Conservation (phyloP, 2,888 invertebrate species). For the Allacma fusca region DNA sequence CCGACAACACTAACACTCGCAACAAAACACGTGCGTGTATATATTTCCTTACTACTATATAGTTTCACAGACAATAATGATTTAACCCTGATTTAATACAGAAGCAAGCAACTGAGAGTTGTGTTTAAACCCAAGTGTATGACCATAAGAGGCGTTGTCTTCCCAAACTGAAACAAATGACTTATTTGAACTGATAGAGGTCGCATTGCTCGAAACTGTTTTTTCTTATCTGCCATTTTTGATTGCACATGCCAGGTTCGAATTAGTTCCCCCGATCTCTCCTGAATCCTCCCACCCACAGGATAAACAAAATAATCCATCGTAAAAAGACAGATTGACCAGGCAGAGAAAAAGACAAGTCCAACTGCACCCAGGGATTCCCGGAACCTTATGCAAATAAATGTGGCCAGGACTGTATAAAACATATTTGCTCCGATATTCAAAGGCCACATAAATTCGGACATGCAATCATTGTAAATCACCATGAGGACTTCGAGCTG, state of each 20-base stretch:
- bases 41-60: too few species aligned
- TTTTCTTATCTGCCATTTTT: too few species aligned
- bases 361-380: not conserved
- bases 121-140: not conserved
- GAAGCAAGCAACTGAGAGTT: not conserved
- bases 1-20: too few species aligned
- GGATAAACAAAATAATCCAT: not conserved
- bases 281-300: too few species aligned
- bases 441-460: not conserved
- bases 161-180: too few species aligned
- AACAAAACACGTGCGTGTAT: too few species aligned
- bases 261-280: too few species aligned
- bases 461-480: not conserved
- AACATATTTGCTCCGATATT: not conserved
- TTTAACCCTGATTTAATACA: not conserved
- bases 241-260: too few species aligned
- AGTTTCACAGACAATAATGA: too few species aligned
- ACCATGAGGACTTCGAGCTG: not conserved
- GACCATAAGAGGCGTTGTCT: not conserved
- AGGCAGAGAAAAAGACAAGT: not conserved
- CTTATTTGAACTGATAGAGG: too few species aligned
- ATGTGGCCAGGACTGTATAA: not conserved
- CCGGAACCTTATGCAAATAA: not conserved
- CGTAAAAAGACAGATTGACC: not conserved
- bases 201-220: too few species aligned